Percentiles rank a stretch among this genome's conserved stretches.
Conservation (phyloP, 2,113 vertebrate species). For the Sula dactylatra region DNA sequence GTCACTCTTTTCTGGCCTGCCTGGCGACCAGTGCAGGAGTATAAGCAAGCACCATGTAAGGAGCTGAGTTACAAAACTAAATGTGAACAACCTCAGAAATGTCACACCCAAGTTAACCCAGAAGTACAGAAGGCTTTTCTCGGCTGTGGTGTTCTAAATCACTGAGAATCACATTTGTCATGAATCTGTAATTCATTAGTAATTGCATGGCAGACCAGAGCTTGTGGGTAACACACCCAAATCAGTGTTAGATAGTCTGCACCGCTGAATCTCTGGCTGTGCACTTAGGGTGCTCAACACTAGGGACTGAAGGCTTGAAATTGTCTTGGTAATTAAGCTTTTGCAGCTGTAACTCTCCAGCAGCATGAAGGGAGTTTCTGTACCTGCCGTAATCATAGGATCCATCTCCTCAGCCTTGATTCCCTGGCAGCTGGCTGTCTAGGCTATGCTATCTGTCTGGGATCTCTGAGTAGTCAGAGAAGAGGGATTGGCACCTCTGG, state of each 20-base stretch:
- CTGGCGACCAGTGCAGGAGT: not conserved
- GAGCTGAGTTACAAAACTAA: not conserved
- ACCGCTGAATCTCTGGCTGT: not conserved
- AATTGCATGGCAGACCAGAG: not conserved
- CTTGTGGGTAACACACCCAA: not conserved
- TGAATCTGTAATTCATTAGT: not conserved
- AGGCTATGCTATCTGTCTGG: slow-evolving; percentile 46
- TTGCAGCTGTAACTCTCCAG: not conserved
- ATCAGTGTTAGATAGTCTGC: not conserved
- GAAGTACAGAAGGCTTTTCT: not conserved
- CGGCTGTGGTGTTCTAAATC: not conserved
- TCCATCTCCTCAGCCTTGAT: not conserved
- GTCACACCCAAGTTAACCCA: not conserved
- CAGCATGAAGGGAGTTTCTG: not conserved
- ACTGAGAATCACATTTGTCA: not conserved
- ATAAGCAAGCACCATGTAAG: not conserved
- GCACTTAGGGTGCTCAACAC: not conserved
- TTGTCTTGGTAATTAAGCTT: not conserved
- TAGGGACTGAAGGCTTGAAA: not conserved
- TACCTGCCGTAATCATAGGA: not conserved
- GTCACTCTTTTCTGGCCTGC: not conserved
- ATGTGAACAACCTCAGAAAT: not conserved
- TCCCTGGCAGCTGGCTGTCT: slow-evolving; percentile 8
- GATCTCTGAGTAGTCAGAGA: slow-evolving; percentile 20
- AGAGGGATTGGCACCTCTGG: slow-evolving; percentile 53